phyloP scores from a whole-genome alignment of 2,113 vertebrate species.

The Irena cyanogastra region DNA sequence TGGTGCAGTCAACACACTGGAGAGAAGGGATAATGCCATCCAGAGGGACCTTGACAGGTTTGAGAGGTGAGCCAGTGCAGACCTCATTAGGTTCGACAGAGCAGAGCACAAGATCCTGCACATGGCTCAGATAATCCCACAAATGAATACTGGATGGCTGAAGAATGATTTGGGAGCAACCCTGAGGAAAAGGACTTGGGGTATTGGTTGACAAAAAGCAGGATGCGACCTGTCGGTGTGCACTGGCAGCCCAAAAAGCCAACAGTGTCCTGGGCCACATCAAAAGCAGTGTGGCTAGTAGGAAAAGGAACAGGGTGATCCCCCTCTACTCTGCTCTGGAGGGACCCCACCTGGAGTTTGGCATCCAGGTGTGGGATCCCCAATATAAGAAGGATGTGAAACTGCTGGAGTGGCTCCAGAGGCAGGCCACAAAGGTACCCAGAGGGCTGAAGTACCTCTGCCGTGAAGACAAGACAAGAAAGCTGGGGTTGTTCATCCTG shows the following conservation, averaged over 20 bases:
- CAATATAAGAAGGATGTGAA: background rate
- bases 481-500: background rate
- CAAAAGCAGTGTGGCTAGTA: background rate
- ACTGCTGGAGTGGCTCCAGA: background rate
- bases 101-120: background rate
- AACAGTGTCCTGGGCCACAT: rapidly evolving
- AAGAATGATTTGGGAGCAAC: background rate
- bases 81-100: background rate
- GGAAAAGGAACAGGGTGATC: background rate
- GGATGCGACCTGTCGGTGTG: background rate
- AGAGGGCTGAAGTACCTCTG: background rate
- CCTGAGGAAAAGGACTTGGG: background rate
- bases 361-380: background rate
- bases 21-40: background rate
- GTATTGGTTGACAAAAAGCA: background rate
- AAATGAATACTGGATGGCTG: background rate
- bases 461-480: background rate
- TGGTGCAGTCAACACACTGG: background rate
- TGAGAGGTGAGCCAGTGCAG: background rate
- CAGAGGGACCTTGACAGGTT: background rate
- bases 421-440: background rate
- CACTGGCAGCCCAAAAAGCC: background rate
- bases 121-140: background rate
- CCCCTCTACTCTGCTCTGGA: background rate
- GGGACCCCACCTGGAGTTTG: background rate